These are phyloP conservation scores for Drosophila meridionalis DNA, from an alignment of 2,888 invertebrate genomes.

Conservation along the genomic window DNA sequence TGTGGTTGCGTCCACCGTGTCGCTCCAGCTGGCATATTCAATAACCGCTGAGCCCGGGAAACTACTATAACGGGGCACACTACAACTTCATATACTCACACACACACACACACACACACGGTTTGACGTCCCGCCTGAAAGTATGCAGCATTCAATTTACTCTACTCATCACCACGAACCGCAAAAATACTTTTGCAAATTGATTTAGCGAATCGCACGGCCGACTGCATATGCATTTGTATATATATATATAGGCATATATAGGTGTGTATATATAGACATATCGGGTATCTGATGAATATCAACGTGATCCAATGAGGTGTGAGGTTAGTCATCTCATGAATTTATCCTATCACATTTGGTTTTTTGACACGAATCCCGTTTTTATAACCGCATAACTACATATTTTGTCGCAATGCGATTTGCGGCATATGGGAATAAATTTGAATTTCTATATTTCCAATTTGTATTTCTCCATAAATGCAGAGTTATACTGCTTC, in stretches of 20 bases:
- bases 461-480: background rate
- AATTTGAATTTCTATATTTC: background rate
- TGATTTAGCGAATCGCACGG: constrained; percentile 56
- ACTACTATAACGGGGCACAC: constrained; percentile 25
- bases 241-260: background rate
- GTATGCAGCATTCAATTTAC: constrained; percentile 72
- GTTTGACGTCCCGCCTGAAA: constrained; percentile 62
- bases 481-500: background rate
- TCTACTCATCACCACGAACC: constrained; percentile 47
- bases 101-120: constrained; percentile 7
- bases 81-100: background rate
- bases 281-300: background rate
- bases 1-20: constrained; percentile 42
- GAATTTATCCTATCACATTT: constrained; percentile 45
- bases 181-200: constrained; percentile 64
- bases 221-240: constrained; percentile 24
- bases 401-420: constrained; percentile 38
- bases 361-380: constrained; percentile 53
- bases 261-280: background rate
- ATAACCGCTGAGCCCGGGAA: constrained; percentile 62
- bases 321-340: constrained; percentile 17
- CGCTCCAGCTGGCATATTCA: constrained; percentile 66
- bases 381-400: constrained; percentile 15
- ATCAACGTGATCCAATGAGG: background rate
- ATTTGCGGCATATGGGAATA: constrained; percentile 12